These are phyloP conservation scores for Liopterus haemorrhoidalis DNA, from an alignment of 2,888 invertebrate genomes.

Conservation along the genomic window DNA sequence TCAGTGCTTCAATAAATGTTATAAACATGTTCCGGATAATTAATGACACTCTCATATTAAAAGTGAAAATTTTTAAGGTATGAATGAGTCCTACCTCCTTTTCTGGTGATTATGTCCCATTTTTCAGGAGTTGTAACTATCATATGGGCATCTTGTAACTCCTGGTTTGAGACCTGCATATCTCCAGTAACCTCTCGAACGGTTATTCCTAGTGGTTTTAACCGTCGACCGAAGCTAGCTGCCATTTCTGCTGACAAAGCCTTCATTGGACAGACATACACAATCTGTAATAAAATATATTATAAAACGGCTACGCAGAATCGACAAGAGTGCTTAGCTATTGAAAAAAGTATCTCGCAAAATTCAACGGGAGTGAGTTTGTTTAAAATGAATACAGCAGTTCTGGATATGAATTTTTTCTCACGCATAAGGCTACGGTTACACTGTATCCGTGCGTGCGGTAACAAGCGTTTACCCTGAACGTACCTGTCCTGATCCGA, in stretches of 20 bases:
- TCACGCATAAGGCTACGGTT: too few relatives aligned
- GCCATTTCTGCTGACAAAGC: constrained; percentile 99
- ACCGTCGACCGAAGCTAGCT: constrained; percentile 77
- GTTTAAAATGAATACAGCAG: neutral
- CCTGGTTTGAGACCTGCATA: constrained; percentile 91
- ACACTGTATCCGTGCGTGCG: too few relatives aligned
- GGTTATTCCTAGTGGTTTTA: constrained; percentile 68
- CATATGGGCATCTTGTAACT: constrained; percentile 95
- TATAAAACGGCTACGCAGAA: too few relatives aligned
- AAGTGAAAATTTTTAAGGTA: too few relatives aligned
- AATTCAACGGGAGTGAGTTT: neutral
- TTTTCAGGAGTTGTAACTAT: constrained; percentile 98
- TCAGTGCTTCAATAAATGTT: too few relatives aligned
- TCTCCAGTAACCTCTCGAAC: constrained; percentile 96
- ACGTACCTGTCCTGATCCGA: too few relatives aligned
- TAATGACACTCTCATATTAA: too few relatives aligned
- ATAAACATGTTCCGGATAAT: too few relatives aligned
- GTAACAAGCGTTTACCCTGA: too few relatives aligned
- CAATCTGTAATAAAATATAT: constrained; percentile 57
- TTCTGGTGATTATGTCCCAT: constrained; percentile 98
- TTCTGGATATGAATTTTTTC: too few relatives aligned
- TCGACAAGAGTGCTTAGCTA: too few relatives aligned
- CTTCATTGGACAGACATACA: constrained; percentile 99
- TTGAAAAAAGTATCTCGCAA: neutral
- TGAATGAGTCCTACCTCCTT: constrained; percentile 57